phyloP scores from a whole-genome alignment of 1,140 invertebrate species.

The Drosophila truncata region DNA sequence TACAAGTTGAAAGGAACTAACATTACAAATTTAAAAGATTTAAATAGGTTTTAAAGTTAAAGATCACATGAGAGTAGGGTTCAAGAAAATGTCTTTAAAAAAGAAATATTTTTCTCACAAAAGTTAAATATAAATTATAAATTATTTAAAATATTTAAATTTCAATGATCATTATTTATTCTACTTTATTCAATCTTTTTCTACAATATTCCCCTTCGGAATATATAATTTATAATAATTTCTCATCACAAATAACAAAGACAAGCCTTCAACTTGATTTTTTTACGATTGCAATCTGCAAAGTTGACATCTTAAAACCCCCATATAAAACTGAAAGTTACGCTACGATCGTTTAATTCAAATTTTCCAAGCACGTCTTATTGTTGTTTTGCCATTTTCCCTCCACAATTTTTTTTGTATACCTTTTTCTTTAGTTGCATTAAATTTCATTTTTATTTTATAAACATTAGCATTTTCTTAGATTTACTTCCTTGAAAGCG shows the following conservation, averaged over 20 bases:
- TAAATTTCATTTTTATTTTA: slow-evolving; percentile 26
- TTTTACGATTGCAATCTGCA: slow-evolving; percentile 28
- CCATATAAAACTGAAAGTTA: slow-evolving; percentile 54
- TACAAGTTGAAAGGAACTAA: neutral
- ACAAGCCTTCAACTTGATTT: slow-evolving; percentile 39
- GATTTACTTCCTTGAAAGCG: slow-evolving; percentile 53
- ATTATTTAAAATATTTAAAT: too few species aligned
- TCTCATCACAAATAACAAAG: neutral
- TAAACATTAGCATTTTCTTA: slow-evolving; percentile 64
- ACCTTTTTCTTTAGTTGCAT: slow-evolving; percentile 9
- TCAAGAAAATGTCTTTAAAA: too few species aligned
- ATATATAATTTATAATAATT: neutral
- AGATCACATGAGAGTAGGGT: too few species aligned
- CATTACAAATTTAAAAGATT: neutral
- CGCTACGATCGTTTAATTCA: slow-evolving; percentile 13
- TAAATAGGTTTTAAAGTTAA: neutral
- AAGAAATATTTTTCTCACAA: too few species aligned
- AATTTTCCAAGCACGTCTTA: slow-evolving; percentile 30
- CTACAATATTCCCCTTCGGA: neutral
- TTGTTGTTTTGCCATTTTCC: slow-evolving; percentile 34
- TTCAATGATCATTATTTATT: neutral
- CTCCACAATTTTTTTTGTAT: neutral
- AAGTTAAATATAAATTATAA: too few species aligned
- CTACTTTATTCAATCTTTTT: neutral
- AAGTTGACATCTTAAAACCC: slow-evolving; percentile 53